Conservation (phyloP, 1,140 invertebrate species). For the Saxidomus purpurata region DNA sequence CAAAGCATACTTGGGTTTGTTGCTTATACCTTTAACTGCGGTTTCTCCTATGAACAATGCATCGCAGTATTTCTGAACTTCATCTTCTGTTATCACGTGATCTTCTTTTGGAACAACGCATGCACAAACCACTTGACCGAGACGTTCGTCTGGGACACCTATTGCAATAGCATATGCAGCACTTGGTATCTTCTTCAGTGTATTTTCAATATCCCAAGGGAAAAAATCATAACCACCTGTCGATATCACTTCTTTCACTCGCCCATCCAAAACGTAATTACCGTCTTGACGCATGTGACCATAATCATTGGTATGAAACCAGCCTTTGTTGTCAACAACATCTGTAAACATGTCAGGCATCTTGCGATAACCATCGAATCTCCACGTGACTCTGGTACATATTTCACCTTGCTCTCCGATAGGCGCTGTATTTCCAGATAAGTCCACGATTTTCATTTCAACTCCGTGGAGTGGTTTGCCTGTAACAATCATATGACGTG, state of each 20-base stretch:
- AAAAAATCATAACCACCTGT: conserved; percentile 30
- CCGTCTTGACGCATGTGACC: conserved; percentile 40
- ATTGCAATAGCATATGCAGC: conserved; percentile 22
- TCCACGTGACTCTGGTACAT: not conserved
- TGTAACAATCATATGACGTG: not conserved
- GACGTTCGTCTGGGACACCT: conserved; percentile 50
- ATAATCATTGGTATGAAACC: conserved; percentile 61
- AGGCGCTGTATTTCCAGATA: conserved; percentile 22
- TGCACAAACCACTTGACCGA: conserved; percentile 47
- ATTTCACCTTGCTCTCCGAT: conserved; percentile 51
- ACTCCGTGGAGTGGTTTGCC: conserved; percentile 54
- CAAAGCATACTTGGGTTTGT: conserved; percentile 27
- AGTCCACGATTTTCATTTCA: conserved; percentile 68
- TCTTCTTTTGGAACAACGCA: conserved; percentile 31
- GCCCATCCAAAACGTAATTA: conserved; percentile 32
- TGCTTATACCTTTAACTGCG: not conserved
- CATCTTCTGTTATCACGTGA: not conserved
- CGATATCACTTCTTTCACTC: conserved; percentile 37
- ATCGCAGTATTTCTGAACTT: conserved; percentile 40
- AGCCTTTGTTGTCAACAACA: conserved; percentile 45
- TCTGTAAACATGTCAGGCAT: not conserved
- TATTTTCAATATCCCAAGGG: conserved; percentile 46
- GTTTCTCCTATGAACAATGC: not conserved
- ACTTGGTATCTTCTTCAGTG: not conserved
- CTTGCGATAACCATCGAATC: conserved; percentile 9